Base-by-base conservation (phyloP, 2,888 invertebrate genomes). In the Drosophila helvetica region DNA sequence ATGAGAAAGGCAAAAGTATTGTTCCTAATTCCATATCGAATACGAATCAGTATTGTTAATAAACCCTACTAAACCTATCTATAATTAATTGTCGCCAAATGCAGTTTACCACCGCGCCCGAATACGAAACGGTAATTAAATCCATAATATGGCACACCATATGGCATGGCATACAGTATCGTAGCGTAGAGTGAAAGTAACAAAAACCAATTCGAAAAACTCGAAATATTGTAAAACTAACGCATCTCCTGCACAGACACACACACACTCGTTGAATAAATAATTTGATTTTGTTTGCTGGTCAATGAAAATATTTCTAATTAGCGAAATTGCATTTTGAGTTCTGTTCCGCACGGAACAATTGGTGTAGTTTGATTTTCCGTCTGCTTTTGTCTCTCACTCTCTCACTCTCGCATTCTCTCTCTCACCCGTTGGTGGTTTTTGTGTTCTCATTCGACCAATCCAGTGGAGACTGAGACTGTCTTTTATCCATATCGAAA, bases 51-150 rank as follows among this genome's bases (percentile, higher is more conserved):
- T 81, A 52, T 46, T 69, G 74, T 69, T 78, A 77, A 78, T 81
- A 81, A 73, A 68, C 76, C 69, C 70, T 74, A 83, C 83, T 86
- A 85, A 83, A 86, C 65, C 63, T 51, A 74, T 83, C 75, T 86
- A 80, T 77, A 83, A 83, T 86, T 86, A 83, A 83, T 83, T 83
- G 73, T 83, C 79, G 77, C 86, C 79, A 83, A 83, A 86, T 80
- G 77, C 81, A 92, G 92, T 92, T 91, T 82, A 92, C 92, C 84
- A 91, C 91, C 83, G 91, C 92, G 79, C 92, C 92, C 67, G 92
- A 92, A 84, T 92, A 92, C 84, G 92, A 92, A 88, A 91, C 92
- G 92, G 92, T 92, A 92, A 92, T 84, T 84, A 83, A 84, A 84
- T 83, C 74, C 77, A 45, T 72, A 59, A 57, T 72, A 61, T 60